Percentiles rank a stretch among this genome's conserved stretches.
Evolutionary conservation across 2,113 vertebrate species (phyloP).

Genomic region (Zapornia atra): DNA sequence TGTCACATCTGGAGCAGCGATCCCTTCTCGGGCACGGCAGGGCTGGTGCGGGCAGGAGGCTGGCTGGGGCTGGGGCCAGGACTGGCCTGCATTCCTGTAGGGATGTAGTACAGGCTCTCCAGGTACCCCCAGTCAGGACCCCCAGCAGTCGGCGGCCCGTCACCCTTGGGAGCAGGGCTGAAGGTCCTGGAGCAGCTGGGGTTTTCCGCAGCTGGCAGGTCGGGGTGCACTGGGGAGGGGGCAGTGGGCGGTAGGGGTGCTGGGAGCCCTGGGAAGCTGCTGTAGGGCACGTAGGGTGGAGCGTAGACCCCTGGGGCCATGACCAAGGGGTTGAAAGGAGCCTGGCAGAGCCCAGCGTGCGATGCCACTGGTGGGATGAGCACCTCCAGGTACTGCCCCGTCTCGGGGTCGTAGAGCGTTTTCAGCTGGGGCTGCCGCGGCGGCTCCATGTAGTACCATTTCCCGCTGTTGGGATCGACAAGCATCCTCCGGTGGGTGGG

Average conservation of each 20-base stretch:
- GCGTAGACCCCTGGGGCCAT: conserved; percentile 75
- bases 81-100: conserved; percentile 86
- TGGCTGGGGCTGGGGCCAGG: conserved; percentile 73
- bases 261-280: conserved; percentile 66
- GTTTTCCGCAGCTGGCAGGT: conserved; percentile 70
- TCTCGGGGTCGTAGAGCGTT: conserved; percentile 92
- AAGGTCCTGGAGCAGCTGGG: conserved; percentile 62
- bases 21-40: neutral
- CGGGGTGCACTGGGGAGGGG: conserved; percentile 71
- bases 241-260: conserved; percentile 29
- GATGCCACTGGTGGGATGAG: conserved; percentile 84
- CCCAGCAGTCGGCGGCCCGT: conserved; percentile 64
- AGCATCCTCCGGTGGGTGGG: conserved; percentile 83
- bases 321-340: conserved; percentile 77
- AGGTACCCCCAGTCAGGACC: conserved; percentile 83
- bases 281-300: conserved; percentile 80
- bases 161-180: conserved; percentile 72
- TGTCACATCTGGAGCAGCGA: neutral
- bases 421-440: conserved; percentile 88
- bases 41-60: conserved; percentile 8
- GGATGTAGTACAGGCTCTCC: conserved; percentile 91
- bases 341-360: conserved; percentile 81
- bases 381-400: conserved; percentile 92
- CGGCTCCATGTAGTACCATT: conserved; percentile 90
- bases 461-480: conserved; percentile 91